Evolutionary conservation across 2,113 vertebrate genomes (phyloP).

Genomic region (Ploceus nigricollis): DNA sequence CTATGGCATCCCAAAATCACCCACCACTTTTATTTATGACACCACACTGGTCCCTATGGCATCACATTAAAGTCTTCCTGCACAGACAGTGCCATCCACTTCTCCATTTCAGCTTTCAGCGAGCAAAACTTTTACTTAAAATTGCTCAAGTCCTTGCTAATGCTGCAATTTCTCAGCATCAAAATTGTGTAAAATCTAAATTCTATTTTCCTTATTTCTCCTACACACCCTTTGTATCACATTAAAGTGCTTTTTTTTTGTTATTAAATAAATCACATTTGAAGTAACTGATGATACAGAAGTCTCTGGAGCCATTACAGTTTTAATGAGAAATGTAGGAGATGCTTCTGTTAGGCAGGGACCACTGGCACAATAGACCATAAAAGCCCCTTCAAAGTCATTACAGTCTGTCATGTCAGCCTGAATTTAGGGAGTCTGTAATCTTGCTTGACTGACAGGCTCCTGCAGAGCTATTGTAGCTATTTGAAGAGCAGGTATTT

Average conservation of each 20-base stretch:
- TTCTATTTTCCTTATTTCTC: neutral
- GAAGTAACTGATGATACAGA: neutral
- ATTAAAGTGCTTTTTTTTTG: neutral
- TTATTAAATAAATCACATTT: neutral
- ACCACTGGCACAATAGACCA: neutral
- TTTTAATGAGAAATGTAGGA: neutral
- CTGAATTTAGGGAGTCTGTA: slow-evolving; percentile 21
- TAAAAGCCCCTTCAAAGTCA: slow-evolving; percentile 24
- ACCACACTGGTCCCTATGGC: neutral
- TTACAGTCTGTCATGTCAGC: neutral
- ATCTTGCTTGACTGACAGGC: slow-evolving; percentile 23
- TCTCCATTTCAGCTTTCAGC: neutral
- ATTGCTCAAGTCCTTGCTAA: neutral
- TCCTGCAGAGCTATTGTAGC: neutral
- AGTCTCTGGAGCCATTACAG: neutral
- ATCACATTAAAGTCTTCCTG: neutral
- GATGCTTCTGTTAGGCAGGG: neutral
- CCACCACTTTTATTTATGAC: neutral
- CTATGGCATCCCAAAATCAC: neutral
- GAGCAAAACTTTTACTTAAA: neutral
- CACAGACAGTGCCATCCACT: neutral
- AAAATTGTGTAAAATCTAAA: neutral
- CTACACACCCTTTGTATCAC: neutral
- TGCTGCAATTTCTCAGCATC: neutral
- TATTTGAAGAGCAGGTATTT: neutral